These are phyloP conservation scores for Forbesichthys papilliferus DNA, from an alignment of 2,113 vertebrate genomes.

Conservation along the genomic window DNA sequence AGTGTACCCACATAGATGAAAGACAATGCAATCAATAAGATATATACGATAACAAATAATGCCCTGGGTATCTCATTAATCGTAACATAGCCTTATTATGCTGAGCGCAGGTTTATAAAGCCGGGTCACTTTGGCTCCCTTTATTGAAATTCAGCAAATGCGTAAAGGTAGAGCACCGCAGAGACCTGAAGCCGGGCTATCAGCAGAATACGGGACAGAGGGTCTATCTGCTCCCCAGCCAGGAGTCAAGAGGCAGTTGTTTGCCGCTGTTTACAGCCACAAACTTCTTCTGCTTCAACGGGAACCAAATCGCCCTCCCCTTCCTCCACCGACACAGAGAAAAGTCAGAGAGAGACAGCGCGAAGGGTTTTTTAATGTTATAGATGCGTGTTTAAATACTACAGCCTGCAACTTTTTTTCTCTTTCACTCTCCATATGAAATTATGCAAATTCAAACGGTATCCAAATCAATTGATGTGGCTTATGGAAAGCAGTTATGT, in stretches of 20 bases:
- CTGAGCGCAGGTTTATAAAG: conserved; percentile 74
- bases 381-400: neutral
- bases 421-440: conserved; percentile 6
- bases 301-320: too few species aligned
- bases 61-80: conserved; percentile 81
- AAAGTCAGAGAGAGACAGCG: too few species aligned
- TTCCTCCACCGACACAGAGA: too few species aligned
- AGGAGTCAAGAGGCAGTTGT: conserved; percentile 38
- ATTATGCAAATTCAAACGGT: conserved; percentile 10
- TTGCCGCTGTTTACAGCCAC: conserved; percentile 11
- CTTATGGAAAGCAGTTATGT: conserved; percentile 16
- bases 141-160: conserved; percentile 76
- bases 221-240: conserved; percentile 42
- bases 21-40: conserved; percentile 82
- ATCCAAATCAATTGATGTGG: neutral
- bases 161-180: conserved; percentile 50
- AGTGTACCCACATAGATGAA: conserved; percentile 66
- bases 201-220: conserved; percentile 52
- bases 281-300: too few species aligned
- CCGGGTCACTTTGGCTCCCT: conserved; percentile 73
- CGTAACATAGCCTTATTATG: conserved; percentile 73
- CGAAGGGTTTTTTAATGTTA: neutral
- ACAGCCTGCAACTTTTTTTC: neutral
- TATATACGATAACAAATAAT: conserved; percentile 82
- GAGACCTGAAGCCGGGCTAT: conserved; percentile 54